Conservation (phyloP, 2,888 invertebrate genomes). For the Ariolimax columbianus region DNA sequence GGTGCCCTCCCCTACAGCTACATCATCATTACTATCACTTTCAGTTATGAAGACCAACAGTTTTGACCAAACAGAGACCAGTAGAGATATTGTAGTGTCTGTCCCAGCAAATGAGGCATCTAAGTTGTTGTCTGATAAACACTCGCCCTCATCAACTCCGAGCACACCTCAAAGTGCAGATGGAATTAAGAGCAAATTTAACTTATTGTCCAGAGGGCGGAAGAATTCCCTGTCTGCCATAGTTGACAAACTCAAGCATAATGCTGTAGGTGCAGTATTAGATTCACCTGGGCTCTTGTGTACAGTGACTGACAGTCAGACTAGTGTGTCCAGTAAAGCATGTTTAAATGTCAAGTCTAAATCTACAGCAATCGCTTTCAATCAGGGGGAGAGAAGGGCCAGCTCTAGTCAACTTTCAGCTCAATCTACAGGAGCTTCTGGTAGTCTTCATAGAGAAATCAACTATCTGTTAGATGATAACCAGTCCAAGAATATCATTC, state of each 20-base stretch:
- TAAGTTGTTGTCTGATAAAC: constrained; percentile 1
- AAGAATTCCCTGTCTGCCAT: constrained; percentile 82
- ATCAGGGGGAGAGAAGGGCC: not conserved
- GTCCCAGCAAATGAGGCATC: constrained; percentile 9
- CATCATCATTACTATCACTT: not conserved
- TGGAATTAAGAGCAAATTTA: constrained; percentile 44
- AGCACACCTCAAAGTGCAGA: constrained; percentile 49
- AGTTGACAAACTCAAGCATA: constrained; percentile 86
- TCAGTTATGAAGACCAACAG: not conserved
- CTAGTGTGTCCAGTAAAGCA: not conserved
- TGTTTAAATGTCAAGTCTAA: not conserved
- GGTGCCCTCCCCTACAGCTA: constrained; percentile 16
- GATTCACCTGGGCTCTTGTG: constrained; percentile 9
- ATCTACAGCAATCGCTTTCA: not conserved
- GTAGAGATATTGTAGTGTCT: not conserved
- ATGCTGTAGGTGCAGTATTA: constrained; percentile 33
- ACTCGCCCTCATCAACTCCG: constrained; percentile 47
- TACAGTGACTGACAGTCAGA: not conserved
- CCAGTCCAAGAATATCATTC: not conserved
- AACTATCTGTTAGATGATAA: not conserved
- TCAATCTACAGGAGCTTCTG: not conserved
- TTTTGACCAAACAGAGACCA: not conserved
- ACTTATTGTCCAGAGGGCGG: constrained; percentile 57
- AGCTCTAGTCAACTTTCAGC: not conserved
- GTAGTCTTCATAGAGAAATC: not conserved